Percentiles rank a stretch among this genome's conserved stretches.
These are phyloP conservation scores for Poeciliopsis gracilis DNA, from an alignment of 2,797 vertebrate genomes.

Conservation along the genomic window DNA sequence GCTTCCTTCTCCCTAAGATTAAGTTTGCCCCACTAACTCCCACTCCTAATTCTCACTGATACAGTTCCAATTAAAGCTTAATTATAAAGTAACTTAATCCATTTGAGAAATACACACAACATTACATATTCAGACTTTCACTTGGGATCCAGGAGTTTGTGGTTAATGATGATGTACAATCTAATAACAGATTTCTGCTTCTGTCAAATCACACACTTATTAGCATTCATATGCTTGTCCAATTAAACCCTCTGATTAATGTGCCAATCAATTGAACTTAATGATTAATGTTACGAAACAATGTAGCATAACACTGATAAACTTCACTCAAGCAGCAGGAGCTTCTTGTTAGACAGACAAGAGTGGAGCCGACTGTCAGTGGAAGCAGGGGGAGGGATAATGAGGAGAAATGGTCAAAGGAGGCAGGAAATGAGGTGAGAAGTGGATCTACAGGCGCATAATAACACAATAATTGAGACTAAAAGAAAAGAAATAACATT, in stretches of 20 bases:
- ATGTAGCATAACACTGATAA: constrained; percentile 61
- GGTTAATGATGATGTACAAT: constrained; percentile 71
- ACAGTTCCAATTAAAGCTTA: constrained; percentile 66
- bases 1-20: constrained; percentile 51
- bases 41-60: constrained; percentile 45
- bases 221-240: constrained; percentile 63
- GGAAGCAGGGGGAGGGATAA: constrained; percentile 47
- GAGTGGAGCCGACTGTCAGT: constrained; percentile 46
- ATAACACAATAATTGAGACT: background rate
- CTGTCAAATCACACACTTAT: constrained; percentile 70
- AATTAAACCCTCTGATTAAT: constrained; percentile 73
- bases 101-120: constrained; percentile 45
- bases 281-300: constrained; percentile 68
- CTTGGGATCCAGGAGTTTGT: constrained; percentile 51
- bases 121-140: constrained; percentile 52
- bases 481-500: background rate
- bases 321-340: constrained; percentile 55
- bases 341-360: constrained; percentile 56
- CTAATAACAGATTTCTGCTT: constrained; percentile 69
- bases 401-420: constrained; percentile 61
- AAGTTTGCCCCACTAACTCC: constrained; percentile 41
- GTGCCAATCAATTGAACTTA: constrained; percentile 71
- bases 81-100: constrained; percentile 66
- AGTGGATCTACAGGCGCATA: background rate
- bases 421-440: constrained; percentile 23